Conservation (phyloP, 1,140 invertebrate genomes). For the Neodiprion lecontei region DNA sequence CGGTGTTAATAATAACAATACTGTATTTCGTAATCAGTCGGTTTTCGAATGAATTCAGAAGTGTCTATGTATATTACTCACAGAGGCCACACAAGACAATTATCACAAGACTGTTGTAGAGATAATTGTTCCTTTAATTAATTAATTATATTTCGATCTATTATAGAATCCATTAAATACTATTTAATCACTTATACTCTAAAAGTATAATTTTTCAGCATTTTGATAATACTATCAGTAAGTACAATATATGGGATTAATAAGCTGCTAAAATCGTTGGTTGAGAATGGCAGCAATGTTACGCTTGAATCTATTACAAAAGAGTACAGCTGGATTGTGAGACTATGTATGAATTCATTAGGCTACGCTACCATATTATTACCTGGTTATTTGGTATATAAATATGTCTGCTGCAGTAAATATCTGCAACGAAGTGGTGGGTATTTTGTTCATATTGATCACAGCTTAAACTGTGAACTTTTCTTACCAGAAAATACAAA, state of each 20-base stretch:
- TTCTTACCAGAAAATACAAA: no score
- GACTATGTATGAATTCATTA: conserved; percentile 79
- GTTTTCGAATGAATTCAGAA: no score
- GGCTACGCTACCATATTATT: conserved; percentile 90
- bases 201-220: conserved; percentile 49
- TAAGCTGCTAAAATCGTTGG: conserved; percentile 62
- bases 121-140: not conserved
- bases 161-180: not conserved
- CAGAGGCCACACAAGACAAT: not conserved
- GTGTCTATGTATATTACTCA: not conserved
- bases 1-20: no score
- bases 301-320: conserved; percentile 48
- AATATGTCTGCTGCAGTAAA: conserved; percentile 80
- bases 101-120: not conserved
- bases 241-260: conserved; percentile 64
- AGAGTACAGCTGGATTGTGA: conserved; percentile 78
- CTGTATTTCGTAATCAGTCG: no score
- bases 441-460: conserved; percentile 35
- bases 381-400: conserved; percentile 85
- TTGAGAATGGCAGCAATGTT: conserved; percentile 57
- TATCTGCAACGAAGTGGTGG: conserved; percentile 83
- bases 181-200: conserved; percentile 10
- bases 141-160: not conserved
- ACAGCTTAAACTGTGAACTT: not conserved
- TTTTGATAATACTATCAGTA: conserved; percentile 59